A percentile compares a stretch with the other conserved stretches of the same genome.
Evolutionary conservation across 2,888 invertebrate species (phyloP).

Genomic region (Polietes domitor): DNA sequence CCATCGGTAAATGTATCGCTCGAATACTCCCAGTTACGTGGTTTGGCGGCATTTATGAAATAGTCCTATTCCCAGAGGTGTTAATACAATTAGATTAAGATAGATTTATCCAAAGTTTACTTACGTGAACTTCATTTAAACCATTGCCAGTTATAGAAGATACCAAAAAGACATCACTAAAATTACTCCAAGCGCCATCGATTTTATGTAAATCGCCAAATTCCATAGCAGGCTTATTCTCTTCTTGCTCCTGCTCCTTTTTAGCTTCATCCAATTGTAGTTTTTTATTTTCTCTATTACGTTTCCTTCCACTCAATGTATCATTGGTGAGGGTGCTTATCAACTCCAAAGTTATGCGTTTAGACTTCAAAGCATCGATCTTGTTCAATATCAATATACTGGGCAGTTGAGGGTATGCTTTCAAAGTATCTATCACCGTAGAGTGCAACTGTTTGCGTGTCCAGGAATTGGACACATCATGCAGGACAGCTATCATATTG

Average conservation of each 20-base stretch:
- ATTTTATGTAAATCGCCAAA: conserved; percentile 66
- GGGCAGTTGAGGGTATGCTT: conserved; percentile 83
- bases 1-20: conserved; percentile 88
- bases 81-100: neutral
- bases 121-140: conserved; percentile 86
- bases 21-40: conserved; percentile 86
- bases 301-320: conserved; percentile 78
- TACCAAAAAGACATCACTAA: conserved; percentile 94
- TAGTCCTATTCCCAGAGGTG: conserved; percentile 68
- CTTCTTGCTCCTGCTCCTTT: neutral
- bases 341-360: conserved; percentile 87
- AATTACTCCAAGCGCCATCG: conserved; percentile 86
- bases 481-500: conserved; percentile 92
- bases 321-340: conserved; percentile 87
- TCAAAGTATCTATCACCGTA: conserved; percentile 86
- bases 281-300: conserved; percentile 69
- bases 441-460: conserved; percentile 86
- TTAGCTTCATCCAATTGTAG: neutral
- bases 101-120: conserved; percentile 6
- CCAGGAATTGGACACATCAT: conserved; percentile 89
- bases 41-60: conserved; percentile 82
- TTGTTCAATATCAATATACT: conserved; percentile 95
- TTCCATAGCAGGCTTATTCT: neutral
- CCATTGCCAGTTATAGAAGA: conserved; percentile 92
- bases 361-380: conserved; percentile 88